A percentile compares a stretch with the other conserved stretches of the same genome.
These are phyloP conservation scores for Apus apus DNA, from an alignment of 2,113 vertebrate genomes.

Conservation along the genomic window DNA sequence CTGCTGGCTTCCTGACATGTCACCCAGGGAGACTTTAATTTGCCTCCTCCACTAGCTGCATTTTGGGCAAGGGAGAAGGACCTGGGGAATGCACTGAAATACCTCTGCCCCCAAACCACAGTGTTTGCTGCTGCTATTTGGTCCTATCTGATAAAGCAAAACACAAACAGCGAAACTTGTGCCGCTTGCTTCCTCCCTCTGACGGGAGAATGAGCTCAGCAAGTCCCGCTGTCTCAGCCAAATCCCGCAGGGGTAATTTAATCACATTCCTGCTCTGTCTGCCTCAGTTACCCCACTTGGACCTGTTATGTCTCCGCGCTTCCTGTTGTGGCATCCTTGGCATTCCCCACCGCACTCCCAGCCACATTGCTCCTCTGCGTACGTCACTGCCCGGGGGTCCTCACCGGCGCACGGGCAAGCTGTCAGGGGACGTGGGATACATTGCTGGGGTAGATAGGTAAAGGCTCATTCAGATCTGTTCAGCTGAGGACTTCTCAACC, in stretches of 20 bases:
- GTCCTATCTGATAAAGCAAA: constrained; percentile 12
- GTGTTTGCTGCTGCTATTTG: not conserved
- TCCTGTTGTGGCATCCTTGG: constrained; percentile 48
- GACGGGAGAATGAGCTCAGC: constrained; percentile 27
- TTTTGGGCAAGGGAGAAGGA: not conserved
- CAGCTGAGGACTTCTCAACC: not conserved
- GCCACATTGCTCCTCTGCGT: not conserved
- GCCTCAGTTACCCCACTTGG: constrained; percentile 56
- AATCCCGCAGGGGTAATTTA: constrained; percentile 10
- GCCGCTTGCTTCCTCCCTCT: not conserved
- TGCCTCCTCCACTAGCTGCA: not conserved
- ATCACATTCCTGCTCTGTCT: not conserved
- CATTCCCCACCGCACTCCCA: not conserved
- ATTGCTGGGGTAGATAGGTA: not conserved
- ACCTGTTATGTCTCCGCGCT: not conserved
- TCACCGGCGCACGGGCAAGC: fast-evolving
- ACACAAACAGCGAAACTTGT: not conserved
- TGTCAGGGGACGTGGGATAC: not conserved
- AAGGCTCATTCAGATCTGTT: not conserved
- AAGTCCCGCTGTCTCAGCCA: not conserved
- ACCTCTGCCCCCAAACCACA: not conserved
- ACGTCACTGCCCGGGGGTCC: not conserved
- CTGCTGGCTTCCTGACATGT: not conserved
- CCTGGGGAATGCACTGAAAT: not conserved
- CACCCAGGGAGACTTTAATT: not conserved